Evolutionary conservation across 2,797 vertebrate genomes (phyloP), one percentile per base, ranked within the genome.

Genomic region (Cossypha niveicapilla): DNA sequence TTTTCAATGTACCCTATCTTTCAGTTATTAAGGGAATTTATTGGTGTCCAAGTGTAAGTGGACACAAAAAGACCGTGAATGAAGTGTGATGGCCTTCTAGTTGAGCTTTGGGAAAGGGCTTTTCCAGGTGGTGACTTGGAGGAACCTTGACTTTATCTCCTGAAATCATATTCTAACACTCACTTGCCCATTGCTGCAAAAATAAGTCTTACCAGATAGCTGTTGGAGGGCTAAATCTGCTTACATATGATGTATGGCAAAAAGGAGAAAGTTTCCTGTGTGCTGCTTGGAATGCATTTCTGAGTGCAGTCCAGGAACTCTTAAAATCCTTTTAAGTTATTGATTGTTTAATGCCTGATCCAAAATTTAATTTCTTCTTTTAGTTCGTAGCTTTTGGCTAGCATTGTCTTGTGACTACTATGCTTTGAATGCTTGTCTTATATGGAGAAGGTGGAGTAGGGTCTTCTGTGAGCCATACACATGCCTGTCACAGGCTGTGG

Each of bases 231-330:
- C 32, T 87, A 35, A 71, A 61, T 76, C 67, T 73, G 22, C 51
- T 76, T 34, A 28, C 77, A 47, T 67, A 10, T 65, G 37, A 71
- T 21, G 5, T 57, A 7, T 18, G 37, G 18, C 30, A 42, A 39
- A 60, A 41, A 35, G 47, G 56, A 83, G 65, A 15, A 27, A n/a
- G 51, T 17, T 21, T 77, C 10, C 22, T 28, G 9, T 63, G 76
- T 70, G 9, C 54, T 70, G 10, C 58, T 58, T 90, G 37, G 54
- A 72, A 44, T 44, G 9, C 30, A 17, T 56, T 34, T 78, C 47
- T 94, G 66, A 82, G n/a, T 35, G n/a, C 66, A 34, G 24, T 56
- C 34, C 60, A 82, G 56, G 28, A 89, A 25, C 32, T 50, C 23
- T 9, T 58, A 15, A 84, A 92, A 60, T 66, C n/a, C 30, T 89